Evolutionary conservation across 2,113 vertebrate genomes (phyloP).

Genomic region (Notarius lentiginosus): DNA sequence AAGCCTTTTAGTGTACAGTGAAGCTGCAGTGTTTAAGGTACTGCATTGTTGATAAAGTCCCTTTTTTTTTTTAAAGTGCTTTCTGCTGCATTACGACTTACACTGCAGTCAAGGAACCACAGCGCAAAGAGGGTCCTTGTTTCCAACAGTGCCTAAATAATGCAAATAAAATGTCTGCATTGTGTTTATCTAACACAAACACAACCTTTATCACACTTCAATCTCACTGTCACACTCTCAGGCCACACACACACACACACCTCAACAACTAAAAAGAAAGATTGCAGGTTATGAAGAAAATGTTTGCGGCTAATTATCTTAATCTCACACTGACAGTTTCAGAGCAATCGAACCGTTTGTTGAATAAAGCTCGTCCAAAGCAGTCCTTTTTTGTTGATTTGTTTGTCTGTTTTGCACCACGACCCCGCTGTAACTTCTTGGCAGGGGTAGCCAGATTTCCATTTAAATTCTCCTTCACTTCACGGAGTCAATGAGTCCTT

Average conservation of each 20-base stretch:
- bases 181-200: neutral
- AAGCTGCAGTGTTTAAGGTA: constrained; percentile 13
- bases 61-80: constrained; percentile 1
- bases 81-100: constrained; percentile 23
- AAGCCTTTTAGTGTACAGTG: neutral
- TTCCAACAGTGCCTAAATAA: constrained; percentile 11
- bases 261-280: neutral
- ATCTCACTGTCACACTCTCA: neutral
- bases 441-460: neutral
- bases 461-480: neutral
- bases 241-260: neutral
- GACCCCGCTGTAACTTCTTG: neutral
- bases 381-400: neutral
- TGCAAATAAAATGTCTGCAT: neutral
- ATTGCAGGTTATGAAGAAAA: neutral
- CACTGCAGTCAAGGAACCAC: constrained; percentile 34
- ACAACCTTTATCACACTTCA: neutral
- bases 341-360: too few species aligned
- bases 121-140: neutral
- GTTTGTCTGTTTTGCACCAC: neutral
- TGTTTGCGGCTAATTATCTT: too few species aligned
- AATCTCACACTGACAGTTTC: too few species aligned
- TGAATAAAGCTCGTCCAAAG: neutral
- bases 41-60: neutral
- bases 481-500: neutral